phyloP scores from a whole-genome alignment of 53 echinoderm and acorn worm species.

The Actinopyga echinites region DNA sequence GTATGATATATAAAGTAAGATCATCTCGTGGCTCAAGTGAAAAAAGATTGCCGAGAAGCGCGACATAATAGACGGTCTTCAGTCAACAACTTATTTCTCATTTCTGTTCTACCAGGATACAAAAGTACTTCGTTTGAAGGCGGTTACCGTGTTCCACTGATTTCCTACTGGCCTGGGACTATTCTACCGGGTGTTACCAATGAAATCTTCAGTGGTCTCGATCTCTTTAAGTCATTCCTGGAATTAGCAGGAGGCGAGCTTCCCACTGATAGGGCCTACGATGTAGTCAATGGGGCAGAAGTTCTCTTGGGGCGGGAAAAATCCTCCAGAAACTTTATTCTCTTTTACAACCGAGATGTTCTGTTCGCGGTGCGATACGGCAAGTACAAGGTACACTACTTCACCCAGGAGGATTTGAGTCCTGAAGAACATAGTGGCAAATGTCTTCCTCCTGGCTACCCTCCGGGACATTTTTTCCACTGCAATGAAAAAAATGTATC shows the following conservation, averaged over 20 bases:
- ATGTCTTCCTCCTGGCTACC: conserved; percentile 46
- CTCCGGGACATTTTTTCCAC: conserved; percentile 18
- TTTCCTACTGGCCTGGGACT: conserved; percentile 92
- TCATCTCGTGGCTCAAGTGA: no score
- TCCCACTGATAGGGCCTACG: conserved; percentile 56
- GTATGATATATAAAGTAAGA: no score
- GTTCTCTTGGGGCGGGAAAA: conserved; percentile 53
- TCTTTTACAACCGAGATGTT: conserved; percentile 69
- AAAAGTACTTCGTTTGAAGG: conserved; percentile 85
- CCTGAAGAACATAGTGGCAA: neutral
- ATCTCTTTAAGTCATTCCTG: conserved; percentile 67
- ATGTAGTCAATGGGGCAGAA: conserved; percentile 67
- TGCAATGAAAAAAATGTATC: conserved; percentile 57
- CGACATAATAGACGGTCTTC: no score
- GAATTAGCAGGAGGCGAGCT: conserved; percentile 75
- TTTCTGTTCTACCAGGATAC: conserved; percentile 51
- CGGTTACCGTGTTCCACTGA: conserved; percentile 79
- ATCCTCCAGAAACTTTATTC: conserved; percentile 62
- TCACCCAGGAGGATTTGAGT: conserved; percentile 50
- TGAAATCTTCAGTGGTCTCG: conserved; percentile 77
- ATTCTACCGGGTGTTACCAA: conserved; percentile 63
- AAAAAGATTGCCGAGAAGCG: no score
- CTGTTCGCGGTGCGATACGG: conserved; percentile 79
- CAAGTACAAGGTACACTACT: conserved; percentile 76
- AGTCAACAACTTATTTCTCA: no score